These are phyloP conservation scores for Zygothrica quintamaculata DNA, from an alignment of 2,888 invertebrate genomes.

Conservation along the genomic window DNA sequence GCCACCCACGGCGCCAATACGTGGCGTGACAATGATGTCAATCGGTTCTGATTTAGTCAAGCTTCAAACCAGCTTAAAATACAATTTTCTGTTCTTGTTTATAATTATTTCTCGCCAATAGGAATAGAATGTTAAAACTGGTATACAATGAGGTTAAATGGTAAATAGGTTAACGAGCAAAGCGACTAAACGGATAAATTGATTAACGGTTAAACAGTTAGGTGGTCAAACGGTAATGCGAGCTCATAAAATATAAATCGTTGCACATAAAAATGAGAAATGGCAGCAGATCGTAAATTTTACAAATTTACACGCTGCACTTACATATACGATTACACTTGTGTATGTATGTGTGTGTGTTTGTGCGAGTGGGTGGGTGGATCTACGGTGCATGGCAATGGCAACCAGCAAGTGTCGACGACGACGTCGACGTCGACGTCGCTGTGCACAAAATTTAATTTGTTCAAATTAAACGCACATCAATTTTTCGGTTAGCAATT, in stretches of 20 bases:
- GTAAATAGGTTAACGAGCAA: too few relatives aligned
- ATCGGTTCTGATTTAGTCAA: constrained; percentile 5
- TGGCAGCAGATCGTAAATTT: constrained; percentile 53
- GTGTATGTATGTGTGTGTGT: constrained; percentile 1
- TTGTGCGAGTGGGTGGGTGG: background rate
- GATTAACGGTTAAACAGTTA: background rate
- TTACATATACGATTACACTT: constrained; percentile 4
- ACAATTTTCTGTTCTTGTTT: constrained; percentile 21
- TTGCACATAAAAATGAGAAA: constrained; percentile 52
- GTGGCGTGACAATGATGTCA: constrained; percentile 21
- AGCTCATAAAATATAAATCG: constrained; percentile 34
- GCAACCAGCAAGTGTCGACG: background rate
- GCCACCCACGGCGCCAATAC: constrained; percentile 46
- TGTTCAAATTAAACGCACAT: constrained; percentile 74
- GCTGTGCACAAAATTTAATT: constrained; percentile 60
- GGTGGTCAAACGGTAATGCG: constrained; percentile 12
- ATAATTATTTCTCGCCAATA: too few relatives aligned
- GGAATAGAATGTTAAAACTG: too few relatives aligned
- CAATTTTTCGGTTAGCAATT: constrained; percentile 61
- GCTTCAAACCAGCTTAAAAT: constrained; percentile 14
- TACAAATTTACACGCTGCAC: constrained; percentile 50
- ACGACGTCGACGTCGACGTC: too few relatives aligned
- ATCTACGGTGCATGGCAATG: constrained; percentile 19
- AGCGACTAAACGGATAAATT: constrained; percentile 12
- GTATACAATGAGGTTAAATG: too few relatives aligned